Base-by-base conservation (phyloP, 2,797 vertebrate species). In the Peromyscus melanophrys region DNA sequence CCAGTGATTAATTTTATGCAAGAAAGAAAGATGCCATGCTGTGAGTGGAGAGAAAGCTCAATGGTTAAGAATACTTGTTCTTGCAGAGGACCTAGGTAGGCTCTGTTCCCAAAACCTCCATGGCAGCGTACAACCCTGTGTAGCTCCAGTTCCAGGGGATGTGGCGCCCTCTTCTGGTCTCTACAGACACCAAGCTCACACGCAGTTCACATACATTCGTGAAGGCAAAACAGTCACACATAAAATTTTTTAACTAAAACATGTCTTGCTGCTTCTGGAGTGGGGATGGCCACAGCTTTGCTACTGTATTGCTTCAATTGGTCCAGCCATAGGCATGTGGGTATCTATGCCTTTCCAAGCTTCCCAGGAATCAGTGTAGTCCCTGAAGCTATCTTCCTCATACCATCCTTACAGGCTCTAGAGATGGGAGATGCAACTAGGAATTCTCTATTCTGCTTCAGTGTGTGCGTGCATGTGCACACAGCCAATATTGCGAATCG, bases 211-310 rank as follows among this genome's bases (percentile, higher is more conserved):
- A 34, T 6, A 3, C 1, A 67, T 27, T 52, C 12, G 52, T 37
- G 14, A 34, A 71, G 8, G 46, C 63, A 69, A 49, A 86, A 49
- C 43, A 86, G 37, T 27, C 13, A 21, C 40, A 31, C 12, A 27
- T 6, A 40, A 16, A 13, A 16, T n/a, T 34, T 67, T 49, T n/a
- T 49, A 69, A 37, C 13, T 1, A 27, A 67, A 57, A 19, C 14
- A 27, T 0, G 2, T 11, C 4, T 3, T 11, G 27, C 52, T 19
- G 0, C 4, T 57, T 77, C 19, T 0, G 19, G 23, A 1, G 16
- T 14, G 4, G n/a, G 12, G 10, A n/a, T 0, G 0, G 34, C 21
- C 73, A 46, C 9, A 57, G n/a, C n/a, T 29, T n/a, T 67, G 67
- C 43, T 0, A 4, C 10, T 8, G 40, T 3, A 21, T 6, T 16